These are phyloP conservation scores for Calidris pugnax DNA, from an alignment of 2,113 vertebrate genomes.

Conservation along the genomic window DNA sequence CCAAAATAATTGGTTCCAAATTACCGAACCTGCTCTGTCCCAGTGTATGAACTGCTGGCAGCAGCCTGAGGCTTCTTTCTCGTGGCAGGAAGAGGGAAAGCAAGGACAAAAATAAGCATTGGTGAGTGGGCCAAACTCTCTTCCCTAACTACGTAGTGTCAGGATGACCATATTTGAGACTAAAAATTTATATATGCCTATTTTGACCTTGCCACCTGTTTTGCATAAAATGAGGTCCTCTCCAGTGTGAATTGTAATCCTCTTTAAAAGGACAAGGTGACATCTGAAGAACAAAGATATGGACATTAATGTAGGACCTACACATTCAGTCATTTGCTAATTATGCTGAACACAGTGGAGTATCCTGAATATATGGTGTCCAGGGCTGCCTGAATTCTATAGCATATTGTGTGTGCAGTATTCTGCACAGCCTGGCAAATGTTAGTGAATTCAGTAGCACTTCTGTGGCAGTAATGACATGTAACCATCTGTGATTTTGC, in stretches of 20 bases:
- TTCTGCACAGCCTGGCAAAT: constrained; percentile 66
- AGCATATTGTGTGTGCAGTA: constrained; percentile 59
- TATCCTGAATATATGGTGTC: neutral
- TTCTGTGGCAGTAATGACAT: constrained; percentile 71
- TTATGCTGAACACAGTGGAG: neutral
- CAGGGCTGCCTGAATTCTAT: constrained; percentile 42
- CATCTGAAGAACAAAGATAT: neutral
- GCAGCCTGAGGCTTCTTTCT: neutral
- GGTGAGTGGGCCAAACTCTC: neutral
- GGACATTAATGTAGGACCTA: neutral
- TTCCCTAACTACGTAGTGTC: neutral
- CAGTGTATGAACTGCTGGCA: neutral
- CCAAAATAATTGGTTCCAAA: constrained; percentile 18
- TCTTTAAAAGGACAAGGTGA: neutral
- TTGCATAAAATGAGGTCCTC: neutral
- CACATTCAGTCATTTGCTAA: neutral
- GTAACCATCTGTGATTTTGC: constrained; percentile 70
- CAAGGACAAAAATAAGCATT: neutral
- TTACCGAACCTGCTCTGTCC: neutral
- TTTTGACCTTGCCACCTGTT: constrained; percentile 18
- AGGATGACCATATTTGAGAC: neutral
- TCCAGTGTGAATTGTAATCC: neutral
- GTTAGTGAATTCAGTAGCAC: constrained; percentile 69
- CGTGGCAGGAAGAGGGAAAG: neutral
- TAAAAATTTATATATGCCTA: neutral